Percentiles rank a stretch among this genome's conserved stretches.
phyloP scores from a whole-genome alignment of 2,797 vertebrate genomes.

The Lateolabrax maculatus region DNA sequence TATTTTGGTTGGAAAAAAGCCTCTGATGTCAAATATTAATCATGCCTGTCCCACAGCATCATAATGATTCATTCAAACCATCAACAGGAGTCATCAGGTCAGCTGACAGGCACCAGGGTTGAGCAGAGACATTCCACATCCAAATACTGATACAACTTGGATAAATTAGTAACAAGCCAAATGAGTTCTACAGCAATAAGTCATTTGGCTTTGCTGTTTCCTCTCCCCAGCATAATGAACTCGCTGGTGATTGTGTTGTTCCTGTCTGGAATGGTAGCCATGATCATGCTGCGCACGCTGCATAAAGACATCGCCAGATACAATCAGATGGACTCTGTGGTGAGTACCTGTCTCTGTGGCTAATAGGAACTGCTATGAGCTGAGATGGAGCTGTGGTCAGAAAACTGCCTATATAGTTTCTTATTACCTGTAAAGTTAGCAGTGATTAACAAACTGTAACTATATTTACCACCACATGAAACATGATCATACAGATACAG shows the following conservation, averaged over 20 bases:
- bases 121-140: not conserved
- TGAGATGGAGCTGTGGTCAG: not conserved
- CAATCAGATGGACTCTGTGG: constrained; percentile 96
- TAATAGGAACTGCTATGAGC: not conserved
- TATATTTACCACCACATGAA: not conserved
- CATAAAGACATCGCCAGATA: constrained; percentile 97
- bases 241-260: constrained; percentile 96
- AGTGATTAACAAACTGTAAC: not conserved
- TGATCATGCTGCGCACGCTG: constrained; percentile 94
- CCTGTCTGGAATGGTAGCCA: constrained; percentile 95
- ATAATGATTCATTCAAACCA: not conserved
- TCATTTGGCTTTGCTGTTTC: not conserved
- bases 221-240: constrained; percentile 93
- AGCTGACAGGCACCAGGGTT: no score
- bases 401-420: not conserved
- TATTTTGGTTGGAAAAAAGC: not conserved
- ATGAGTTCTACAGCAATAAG: not conserved
- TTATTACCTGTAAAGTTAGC: not conserved
- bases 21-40: not conserved
- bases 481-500: not conserved
- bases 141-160: not conserved
- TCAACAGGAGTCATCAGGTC: no score
- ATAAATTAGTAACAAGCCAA: not conserved
- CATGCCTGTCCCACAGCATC: not conserved
- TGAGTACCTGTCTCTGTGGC: constrained; percentile 77